These are phyloP conservation scores for Nyctalus aviator DNA, from an alignment of 2,797 vertebrate genomes.

Conservation along the genomic window DNA sequence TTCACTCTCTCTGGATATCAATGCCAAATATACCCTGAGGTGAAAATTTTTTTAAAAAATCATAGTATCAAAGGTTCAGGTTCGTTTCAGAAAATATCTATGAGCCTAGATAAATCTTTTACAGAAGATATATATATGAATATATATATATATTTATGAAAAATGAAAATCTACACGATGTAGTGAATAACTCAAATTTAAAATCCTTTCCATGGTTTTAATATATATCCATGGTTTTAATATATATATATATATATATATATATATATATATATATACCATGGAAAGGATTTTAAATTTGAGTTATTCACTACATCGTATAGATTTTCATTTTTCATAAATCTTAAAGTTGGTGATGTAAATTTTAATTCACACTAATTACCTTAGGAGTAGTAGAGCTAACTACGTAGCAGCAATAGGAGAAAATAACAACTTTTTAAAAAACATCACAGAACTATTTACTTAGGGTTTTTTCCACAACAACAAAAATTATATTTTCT, in stretches of 20 bases:
- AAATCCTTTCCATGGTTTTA: conserved; percentile 78
- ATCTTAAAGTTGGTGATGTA: conserved; percentile 82
- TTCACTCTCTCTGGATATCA: no score
- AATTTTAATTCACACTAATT: conserved; percentile 85
- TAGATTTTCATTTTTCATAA: conserved; percentile 83
- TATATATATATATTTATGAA: no score
- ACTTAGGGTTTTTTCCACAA: conserved; percentile 38
- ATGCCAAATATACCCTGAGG: no score
- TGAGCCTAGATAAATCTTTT: conserved; percentile 80
- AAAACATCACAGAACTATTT: conserved; percentile 77
- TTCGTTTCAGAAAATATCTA: conserved; percentile 40
- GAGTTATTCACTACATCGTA: conserved; percentile 83
- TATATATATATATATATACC: conserved; percentile 38
- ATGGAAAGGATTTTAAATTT: conserved; percentile 79
- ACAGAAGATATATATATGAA: conserved; percentile 68
- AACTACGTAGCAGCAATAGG: conserved; percentile 68
- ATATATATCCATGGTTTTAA: no score
- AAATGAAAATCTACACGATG: conserved; percentile 82
- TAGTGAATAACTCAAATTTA: conserved; percentile 84
- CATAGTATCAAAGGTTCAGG: conserved; percentile 78
- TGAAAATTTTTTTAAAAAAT: background rate
- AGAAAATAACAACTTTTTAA: conserved; percentile 74
- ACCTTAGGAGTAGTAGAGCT: conserved; percentile 75
- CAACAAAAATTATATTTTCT: conserved; percentile 75
- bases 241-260: conserved; percentile 63